Conservation (phyloP, 2,888 invertebrate genomes). For the Polydrusus pterygomalis region DNA sequence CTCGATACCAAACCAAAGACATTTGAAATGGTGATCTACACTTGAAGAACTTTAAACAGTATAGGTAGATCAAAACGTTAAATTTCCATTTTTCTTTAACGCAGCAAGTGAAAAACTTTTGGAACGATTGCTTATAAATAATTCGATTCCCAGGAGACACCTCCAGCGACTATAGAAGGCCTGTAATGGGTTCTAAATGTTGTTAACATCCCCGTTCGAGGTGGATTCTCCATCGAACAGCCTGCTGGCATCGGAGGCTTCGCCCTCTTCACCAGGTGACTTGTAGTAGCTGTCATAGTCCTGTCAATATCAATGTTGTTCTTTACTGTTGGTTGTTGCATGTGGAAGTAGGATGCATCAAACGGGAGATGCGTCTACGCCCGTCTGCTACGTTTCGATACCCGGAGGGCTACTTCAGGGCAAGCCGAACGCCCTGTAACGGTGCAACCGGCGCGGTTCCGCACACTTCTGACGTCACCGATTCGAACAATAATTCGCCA, state of each 20-base stretch:
- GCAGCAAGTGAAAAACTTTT: no score
- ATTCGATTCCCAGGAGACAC: background rate
- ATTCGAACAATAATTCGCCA: conserved; percentile 56
- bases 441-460: conserved; percentile 16
- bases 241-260: conserved; percentile 65
- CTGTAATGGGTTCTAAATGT: conserved; percentile 56
- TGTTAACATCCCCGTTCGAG: conserved; percentile 63
- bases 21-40: background rate
- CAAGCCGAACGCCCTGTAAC: conserved; percentile 50
- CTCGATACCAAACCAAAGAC: background rate
- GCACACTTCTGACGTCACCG: conserved; percentile 43
- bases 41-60: background rate
- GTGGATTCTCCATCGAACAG: conserved; percentile 69
- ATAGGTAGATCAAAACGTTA: background rate
- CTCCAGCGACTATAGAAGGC: background rate
- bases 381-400: conserved; percentile 55
- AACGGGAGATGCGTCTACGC: conserved; percentile 55
- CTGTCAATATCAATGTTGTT: conserved; percentile 40
- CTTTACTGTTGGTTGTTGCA: conserved; percentile 49
- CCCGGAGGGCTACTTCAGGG: conserved; percentile 55
- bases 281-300: conserved; percentile 43
- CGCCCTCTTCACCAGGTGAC: conserved; percentile 64
- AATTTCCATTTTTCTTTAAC: background rate
- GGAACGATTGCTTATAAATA: background rate
- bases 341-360: conserved; percentile 50